A percentile compares a stretch with the other conserved stretches of the same genome.
Evolutionary conservation across 2,888 invertebrate species (phyloP).

Genomic region (Pseudoips prasinana): DNA sequence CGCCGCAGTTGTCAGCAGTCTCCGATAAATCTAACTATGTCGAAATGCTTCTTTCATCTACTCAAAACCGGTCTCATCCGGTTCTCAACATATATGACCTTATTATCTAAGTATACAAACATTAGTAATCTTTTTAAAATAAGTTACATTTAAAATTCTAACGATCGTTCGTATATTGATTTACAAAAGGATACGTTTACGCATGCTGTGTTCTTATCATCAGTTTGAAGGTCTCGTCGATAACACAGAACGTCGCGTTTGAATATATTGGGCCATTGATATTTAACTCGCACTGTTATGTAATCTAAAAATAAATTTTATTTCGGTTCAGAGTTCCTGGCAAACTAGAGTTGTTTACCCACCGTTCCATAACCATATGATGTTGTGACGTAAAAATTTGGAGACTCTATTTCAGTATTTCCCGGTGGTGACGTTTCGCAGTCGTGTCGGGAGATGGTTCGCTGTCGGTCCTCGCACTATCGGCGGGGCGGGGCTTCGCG

Average conservation of each 20-base stretch:
- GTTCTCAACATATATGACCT: constrained; percentile 49
- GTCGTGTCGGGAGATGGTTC: constrained; percentile 50
- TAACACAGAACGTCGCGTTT: constrained; percentile 16
- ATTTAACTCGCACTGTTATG: not conserved
- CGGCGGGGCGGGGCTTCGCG: constrained; percentile 64
- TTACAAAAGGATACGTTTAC: constrained; percentile 18
- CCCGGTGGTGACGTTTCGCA: constrained; percentile 42
- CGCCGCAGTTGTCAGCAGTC: constrained; percentile 22
- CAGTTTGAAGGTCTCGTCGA: constrained; percentile 42
- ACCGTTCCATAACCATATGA: constrained; percentile 16
- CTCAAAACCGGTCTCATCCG: constrained; percentile 45
- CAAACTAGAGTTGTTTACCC: constrained; percentile 35
- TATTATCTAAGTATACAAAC: constrained; percentile 49
- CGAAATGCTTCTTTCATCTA: too few species aligned
- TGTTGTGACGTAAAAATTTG: constrained; percentile 33
- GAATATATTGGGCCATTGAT: constrained; percentile 4
- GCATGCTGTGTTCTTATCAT: constrained; percentile 40
- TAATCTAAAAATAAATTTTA: constrained; percentile 5
- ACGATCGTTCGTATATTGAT: too few species aligned
- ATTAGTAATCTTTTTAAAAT: constrained; percentile 34
- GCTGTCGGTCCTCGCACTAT: constrained; percentile 43
- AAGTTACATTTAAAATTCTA: constrained; percentile 25
- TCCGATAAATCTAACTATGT: constrained; percentile 24
- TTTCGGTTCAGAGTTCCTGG: constrained; percentile 28
- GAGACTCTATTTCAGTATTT: constrained; percentile 49